Base-by-base conservation (phyloP, 2,797 vertebrate species). In the Scolopax rusticola region DNA sequence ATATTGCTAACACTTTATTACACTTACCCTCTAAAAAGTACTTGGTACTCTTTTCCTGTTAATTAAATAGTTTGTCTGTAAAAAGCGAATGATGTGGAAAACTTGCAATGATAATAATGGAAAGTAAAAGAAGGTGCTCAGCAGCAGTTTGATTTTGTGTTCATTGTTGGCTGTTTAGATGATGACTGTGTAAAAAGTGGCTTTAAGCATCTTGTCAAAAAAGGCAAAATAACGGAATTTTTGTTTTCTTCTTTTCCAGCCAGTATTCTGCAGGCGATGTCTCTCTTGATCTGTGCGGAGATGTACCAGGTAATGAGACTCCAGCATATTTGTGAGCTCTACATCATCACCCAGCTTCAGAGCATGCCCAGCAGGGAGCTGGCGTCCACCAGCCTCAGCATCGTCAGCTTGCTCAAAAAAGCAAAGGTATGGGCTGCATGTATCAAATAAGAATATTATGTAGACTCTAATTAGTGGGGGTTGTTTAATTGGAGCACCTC, bases 241-340 rank as follows among this genome's bases (percentile, higher is more conserved):
- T 1, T 51, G 28, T 63, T 60, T 74, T 98, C 68, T 88, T 90
- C 96, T 61, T 97, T 92, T 96, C 73, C 96, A 99, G 99, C 99
- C 80, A 99, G 99, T 91, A 99, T 99, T 97, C 98, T 99, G 79
- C 99, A 99, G 97, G 99, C 99, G 30, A 99, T 99, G 99, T 99
- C 99, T 13, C 99, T 99, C 95, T 96, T 99, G 89, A 99, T 99
- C 94, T 99, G 99, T 79, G 99, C 99, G 2, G 99, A 99, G 98
- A 99, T 99, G 99, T 99, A 99, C 97, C 99, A 99, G 92, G 99
- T 99, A 75, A 99, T 99, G 73, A 98, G 99, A n/a, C 99, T 99
- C 47, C 99, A 99, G 98, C 99, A 99, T 70, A 99, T 99, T 93
- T 99, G 99, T 59, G 99, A 99, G 95, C 98, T 99, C 33, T 99